Percentiles rank a stretch among this genome's conserved stretches.
Conservation (phyloP, 2,888 invertebrate genomes). For the Nebria brevicollis region DNA sequence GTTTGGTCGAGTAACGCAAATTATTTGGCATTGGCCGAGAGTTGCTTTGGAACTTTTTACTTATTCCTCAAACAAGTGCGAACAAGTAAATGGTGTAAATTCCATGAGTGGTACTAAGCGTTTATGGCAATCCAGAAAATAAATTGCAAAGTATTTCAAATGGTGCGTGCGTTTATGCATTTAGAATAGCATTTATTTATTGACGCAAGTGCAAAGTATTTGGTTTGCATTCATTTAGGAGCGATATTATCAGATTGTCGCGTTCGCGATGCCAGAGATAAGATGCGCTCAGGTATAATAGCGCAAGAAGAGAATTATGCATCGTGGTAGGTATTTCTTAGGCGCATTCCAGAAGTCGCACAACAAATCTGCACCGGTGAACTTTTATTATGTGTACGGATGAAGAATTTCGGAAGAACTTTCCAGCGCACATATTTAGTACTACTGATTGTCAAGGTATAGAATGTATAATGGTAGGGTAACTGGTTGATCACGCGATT, state of each 20-base stretch:
- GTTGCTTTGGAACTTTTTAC: too few species aligned
- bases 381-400: background rate
- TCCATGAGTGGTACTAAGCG: background rate
- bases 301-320: background rate
- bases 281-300: background rate
- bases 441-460: constrained; percentile 37
- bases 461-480: constrained; percentile 50
- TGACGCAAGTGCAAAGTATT: background rate
- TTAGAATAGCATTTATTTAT: background rate
- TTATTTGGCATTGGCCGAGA: too few species aligned
- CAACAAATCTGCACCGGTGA: background rate
- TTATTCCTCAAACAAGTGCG: too few species aligned
- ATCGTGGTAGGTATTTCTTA: background rate
- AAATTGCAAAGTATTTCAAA: background rate
- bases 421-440: constrained; percentile 4
- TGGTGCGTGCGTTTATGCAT: background rate
- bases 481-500: constrained; percentile 51
- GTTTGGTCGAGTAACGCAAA: constrained; percentile 19
- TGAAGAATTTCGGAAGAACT: background rate
- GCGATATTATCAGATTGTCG: background rate
- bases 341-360: background rate
- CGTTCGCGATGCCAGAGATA: background rate
- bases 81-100: too few species aligned
- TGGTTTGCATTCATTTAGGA: background rate
- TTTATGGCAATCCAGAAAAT: background rate